Evolutionary conservation across 2,888 invertebrate genomes (phyloP).

Genomic region (Athalia rosae): DNA sequence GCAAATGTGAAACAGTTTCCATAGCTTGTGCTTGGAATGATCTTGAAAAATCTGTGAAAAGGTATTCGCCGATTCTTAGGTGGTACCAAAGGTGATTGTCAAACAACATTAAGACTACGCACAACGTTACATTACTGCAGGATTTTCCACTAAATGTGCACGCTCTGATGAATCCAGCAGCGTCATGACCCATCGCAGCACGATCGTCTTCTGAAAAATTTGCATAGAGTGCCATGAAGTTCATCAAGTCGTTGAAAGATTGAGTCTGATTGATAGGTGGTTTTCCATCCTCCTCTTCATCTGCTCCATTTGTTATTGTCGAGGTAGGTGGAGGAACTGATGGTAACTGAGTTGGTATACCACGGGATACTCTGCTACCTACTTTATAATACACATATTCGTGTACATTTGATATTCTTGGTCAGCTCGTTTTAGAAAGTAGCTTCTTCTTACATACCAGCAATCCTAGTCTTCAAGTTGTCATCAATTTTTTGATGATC

Average conservation of each 20-base stretch:
- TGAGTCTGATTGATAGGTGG: slow-evolving; percentile 47
- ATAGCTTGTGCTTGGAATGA: slow-evolving; percentile 45
- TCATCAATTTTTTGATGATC: not conserved
- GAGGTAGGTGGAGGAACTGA: slow-evolving; percentile 19
- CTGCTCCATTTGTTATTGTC: not conserved
- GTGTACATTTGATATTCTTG: not conserved
- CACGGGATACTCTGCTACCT: not conserved
- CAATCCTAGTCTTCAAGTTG: not conserved
- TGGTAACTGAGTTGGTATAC: not conserved
- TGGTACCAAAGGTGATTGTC: not conserved
- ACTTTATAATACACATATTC: not conserved
- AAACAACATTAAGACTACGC: slow-evolving; percentile 5
- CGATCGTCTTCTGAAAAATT: slow-evolving; percentile 48
- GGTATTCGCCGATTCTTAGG: not conserved
- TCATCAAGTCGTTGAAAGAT: slow-evolving; percentile 52
- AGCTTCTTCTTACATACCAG: not conserved
- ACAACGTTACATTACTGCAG: slow-evolving; percentile 49
- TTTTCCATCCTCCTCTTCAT: slow-evolving; percentile 31
- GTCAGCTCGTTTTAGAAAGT: too few species aligned
- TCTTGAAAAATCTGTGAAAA: slow-evolving; percentile 49
- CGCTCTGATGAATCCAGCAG: slow-evolving; percentile 47
- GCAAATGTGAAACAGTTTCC: slow-evolving; percentile 53
- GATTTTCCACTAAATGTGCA: slow-evolving; percentile 53
- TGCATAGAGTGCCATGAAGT: slow-evolving; percentile 50
- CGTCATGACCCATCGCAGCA: slow-evolving; percentile 47